Base-by-base conservation (phyloP, 2,888 invertebrate genomes). In the Andrena camellia region DNA sequence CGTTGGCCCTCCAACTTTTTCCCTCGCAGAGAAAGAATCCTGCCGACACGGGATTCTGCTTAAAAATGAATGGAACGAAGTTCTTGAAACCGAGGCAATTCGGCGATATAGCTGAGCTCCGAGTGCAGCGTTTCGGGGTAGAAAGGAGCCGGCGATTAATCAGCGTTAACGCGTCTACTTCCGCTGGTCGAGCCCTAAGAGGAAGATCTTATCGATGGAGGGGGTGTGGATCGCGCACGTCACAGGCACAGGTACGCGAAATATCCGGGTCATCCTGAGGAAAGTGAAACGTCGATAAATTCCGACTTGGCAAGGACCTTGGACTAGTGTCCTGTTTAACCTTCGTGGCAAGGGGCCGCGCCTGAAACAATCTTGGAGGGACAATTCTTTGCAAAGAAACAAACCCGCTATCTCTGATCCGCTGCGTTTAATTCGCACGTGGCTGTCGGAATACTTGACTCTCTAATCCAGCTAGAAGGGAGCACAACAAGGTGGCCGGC, bases 201-300 rank as follows among this genome's bases (percentile, higher is more conserved):
- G 72, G 42, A 69, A 52, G 80, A 72, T 74, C 72, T 85, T 83
- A 85, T 85, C 86, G 72, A 42, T 17, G 42, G 42, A 42, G 17
- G 66, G 17, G 67, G 74, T 29, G 84, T 78, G 83, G 77, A 84
- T 77, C 82, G 72, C 35, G 77, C 80, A 52, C 68, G 85, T 84
- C 78, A 71, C 63, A 20, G 62, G 48, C 75, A 57, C 69, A 67
- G 81, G 64, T 82, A 81, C 85, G 84, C 70, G 17, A 62, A 52
- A 68, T 85, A 85, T 85, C 84, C 84, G 84, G 85, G 84, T 86
- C 84, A 81, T 85, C 86, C 79, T 73, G 71, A 84, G 86, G 86
- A 86, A 86, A 86, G 86, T 86, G 86, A 86, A 86, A 86, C 84
- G 84, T 86, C 86, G 86, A 86, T 86, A 86, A 86, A 86, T 84